These are phyloP conservation scores for Hylomyscus alleni DNA, from an alignment of 2,797 vertebrate species.

Conservation along the genomic window DNA sequence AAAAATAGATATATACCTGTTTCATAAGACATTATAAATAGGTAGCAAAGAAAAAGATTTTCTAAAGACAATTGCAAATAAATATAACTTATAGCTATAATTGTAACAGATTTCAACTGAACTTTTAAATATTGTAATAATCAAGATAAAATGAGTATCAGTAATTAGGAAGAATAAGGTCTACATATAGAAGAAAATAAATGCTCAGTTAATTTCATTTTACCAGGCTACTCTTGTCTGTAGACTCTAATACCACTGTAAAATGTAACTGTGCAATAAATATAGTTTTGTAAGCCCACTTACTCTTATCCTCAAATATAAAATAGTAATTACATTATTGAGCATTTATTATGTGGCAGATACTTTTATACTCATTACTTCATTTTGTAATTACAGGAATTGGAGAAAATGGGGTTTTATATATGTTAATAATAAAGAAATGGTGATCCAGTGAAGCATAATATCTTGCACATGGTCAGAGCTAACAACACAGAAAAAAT, in stretches of 20 bases:
- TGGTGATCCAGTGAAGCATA: conserved; percentile 44
- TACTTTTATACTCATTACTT: conserved; percentile 37
- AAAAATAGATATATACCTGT: conserved; percentile 15
- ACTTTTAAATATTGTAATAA: conserved; percentile 31
- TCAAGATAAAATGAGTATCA: conserved; percentile 38
- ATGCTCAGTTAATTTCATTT: conserved; percentile 36
- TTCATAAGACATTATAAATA: conserved; percentile 35
- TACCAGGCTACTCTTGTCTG: neutral
- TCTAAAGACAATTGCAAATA: neutral
- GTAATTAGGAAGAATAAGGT: neutral
- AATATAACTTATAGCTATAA: conserved; percentile 30
- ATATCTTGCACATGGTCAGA: conserved; percentile 13
- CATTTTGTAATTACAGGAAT: conserved; percentile 25
- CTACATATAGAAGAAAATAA: conserved; percentile 58
- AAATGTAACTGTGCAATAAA: neutral
- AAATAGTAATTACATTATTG: conserved; percentile 26
- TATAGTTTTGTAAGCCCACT: conserved; percentile 30
- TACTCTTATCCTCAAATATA: conserved; percentile 41
- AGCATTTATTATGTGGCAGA: conserved; percentile 26
- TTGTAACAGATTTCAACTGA: conserved; percentile 15
- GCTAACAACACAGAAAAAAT: neutral
- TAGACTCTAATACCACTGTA: neutral
- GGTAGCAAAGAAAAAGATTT: conserved; percentile 14
- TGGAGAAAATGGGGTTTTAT: conserved; percentile 5
- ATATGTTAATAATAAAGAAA: conserved; percentile 27